Evolutionary conservation across 2,888 invertebrate genomes (phyloP), one percentile per base, ranked within the genome.

Genomic region (Lepidochrysops patricia): DNA sequence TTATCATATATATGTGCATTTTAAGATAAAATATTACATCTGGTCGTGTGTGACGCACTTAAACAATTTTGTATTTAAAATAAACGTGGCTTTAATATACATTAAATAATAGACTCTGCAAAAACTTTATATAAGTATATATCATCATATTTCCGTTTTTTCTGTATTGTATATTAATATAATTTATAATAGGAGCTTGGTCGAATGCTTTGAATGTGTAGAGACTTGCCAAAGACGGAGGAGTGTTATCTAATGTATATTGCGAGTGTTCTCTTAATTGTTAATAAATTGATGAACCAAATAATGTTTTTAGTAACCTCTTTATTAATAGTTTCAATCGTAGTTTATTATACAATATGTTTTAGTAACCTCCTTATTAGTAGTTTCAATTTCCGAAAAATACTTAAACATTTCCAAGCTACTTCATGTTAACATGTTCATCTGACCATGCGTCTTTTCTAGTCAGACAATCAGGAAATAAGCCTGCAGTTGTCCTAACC

Each of bases 201-300:
- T 63, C 61, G 61, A 57, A 60, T 58, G 61, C 57, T 57, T 48
- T 62, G 63, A 66, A 65, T 63, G 54, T 64, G 60, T 61, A 61
- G 64, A 63, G 64, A 68, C 75, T 76, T 76, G 76, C 76, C 76
- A 76, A 76, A 76, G 76, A 76, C 69, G 73, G 72, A 69, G 72
- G 67, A 63, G 63, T 58, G 67, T 66, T 64, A 60, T 60, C 70
- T 64, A 70, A 77, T 79, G 76, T 79, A 67, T 68, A 63, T 56
- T 67, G 72, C 72, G 78, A 68, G 73, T 78, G 79, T 75, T 72
- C 76, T 80, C 80, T 84, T 85, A 80, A 74, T 74, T 81, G 82
- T 85, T 82, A 82, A 80, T 80, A 82, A 80, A 85, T 77, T 80
- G 80, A 77, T 77, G 76, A 77, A 76, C 72, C 71, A 68, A 67